Conservation (phyloP, 1,140 invertebrate species). For the Dendrolimus kikuchii region DNA sequence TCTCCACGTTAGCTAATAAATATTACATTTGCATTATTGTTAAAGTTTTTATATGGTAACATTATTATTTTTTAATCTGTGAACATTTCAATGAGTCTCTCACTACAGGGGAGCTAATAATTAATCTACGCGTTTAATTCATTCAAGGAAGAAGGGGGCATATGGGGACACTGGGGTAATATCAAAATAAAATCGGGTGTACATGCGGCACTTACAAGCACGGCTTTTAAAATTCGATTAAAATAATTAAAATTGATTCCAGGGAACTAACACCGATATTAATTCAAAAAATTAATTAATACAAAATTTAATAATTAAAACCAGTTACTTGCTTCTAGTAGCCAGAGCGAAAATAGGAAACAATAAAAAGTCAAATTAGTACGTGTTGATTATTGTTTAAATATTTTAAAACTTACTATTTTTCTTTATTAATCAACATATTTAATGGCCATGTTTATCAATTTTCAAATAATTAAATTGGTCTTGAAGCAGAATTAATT, state of each 20-base stretch:
- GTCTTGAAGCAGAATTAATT: too few relatives aligned
- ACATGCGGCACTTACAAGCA: conserved; percentile 60
- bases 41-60: too few relatives aligned
- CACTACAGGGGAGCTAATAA: conserved; percentile 47
- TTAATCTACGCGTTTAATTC: conserved; percentile 40
- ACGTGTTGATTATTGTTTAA: too few relatives aligned
- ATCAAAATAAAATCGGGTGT: conserved; percentile 28
- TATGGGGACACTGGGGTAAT: conserved; percentile 36
- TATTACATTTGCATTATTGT: too few relatives aligned
- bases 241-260: conserved; percentile 13
- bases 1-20: too few relatives aligned
- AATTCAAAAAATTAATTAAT: conserved; percentile 13
- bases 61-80: too few relatives aligned
- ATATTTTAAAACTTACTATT: too few relatives aligned
- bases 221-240: conserved; percentile 21
- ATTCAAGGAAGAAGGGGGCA: conserved; percentile 42
- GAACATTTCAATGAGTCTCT: conserved; percentile 60
- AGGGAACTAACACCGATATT: neutral
- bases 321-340: conserved; percentile 70
- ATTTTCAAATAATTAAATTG: too few relatives aligned
- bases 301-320: conserved; percentile 28
- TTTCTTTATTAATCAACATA: too few relatives aligned
- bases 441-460: too few relatives aligned
- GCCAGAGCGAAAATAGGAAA: conserved; percentile 65
- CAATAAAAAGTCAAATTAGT: conserved; percentile 18